Base-by-base conservation (phyloP, 2,113 vertebrate species). In the Rhinolophus sinicus region DNA sequence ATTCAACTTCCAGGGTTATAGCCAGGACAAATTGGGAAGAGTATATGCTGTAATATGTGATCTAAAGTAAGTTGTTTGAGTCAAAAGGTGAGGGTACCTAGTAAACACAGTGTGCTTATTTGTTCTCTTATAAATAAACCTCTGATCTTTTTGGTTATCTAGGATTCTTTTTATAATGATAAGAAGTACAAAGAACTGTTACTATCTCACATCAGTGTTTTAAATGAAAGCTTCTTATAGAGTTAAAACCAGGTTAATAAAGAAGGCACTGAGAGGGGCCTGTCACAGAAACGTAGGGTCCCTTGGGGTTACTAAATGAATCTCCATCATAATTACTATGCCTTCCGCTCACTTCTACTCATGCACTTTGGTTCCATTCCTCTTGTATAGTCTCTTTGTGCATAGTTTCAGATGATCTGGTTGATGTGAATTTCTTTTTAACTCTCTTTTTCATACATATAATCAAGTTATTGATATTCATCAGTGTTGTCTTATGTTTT, bases 1-100 rank as follows among this genome's bases (percentile, higher is more conserved):
- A 94, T 99, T 99, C 97, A 99, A 99, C 98, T 99, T 99, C 98
- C 99, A 99, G 89, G 99, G 99, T 44, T 99, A 99, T 97, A 99
- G 99, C 98, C 99, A 99, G 9, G 99, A 99, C 92, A 99, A 99
- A 98, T 94, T 99, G 97, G 98, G 98, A 93, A 98, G 99, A 88
- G 99, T 99, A 35, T 99, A 99, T 97, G 98, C 99, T 94, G 98
- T 99, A 97, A 99, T 99, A 98, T 99, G 99, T 97, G 99, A 99
- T 97, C 99, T 99, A 98, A 99, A 99, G 99, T 99, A 97, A 97
- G 98, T 98, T 89, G 60, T 69, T 85, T 4, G 1, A 72, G 58
- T 78, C 35, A 87, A 65, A 90, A 92, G 64, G 90, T 97, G 75
- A 97, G 70, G 84, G 75, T 95, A 77, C n/a, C 54, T 94, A 1